A percentile compares a stretch with the other conserved stretches of the same genome.
Conservation (phyloP, 2,113 vertebrate genomes). For the Clarias magur region DNA sequence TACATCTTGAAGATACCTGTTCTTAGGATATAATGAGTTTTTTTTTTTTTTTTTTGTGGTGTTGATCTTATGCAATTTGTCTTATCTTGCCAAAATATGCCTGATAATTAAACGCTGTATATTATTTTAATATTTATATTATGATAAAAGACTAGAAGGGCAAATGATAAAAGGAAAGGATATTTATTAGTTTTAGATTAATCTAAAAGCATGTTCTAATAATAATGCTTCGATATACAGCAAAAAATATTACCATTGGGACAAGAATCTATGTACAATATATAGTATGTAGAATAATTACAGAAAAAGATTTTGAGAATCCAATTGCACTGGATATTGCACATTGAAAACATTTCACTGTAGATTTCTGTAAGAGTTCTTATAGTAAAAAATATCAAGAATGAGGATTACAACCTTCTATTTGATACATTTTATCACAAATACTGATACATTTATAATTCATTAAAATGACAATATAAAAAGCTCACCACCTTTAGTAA, state of each 20-base stretch:
- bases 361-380: background rate
- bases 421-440: background rate
- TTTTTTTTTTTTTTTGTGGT: background rate
- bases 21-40: background rate
- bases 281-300: background rate
- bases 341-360: background rate
- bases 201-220: background rate
- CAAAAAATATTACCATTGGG: background rate
- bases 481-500: background rate
- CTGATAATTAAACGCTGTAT: background rate
- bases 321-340: background rate
- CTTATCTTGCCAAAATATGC: background rate
- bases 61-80: background rate
- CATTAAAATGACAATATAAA: background rate
- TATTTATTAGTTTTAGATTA: slow-evolving; percentile 3
- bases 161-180: background rate
- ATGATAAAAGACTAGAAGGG: slow-evolving; percentile 4
- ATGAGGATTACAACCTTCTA: background rate
- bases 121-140: slow-evolving; percentile 5
- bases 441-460: background rate
- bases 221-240: background rate
- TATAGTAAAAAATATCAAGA: background rate
- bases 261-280: background rate
- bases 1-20: background rate
- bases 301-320: background rate